These are phyloP conservation scores for Hyposmocoma kahamanoa DNA, from an alignment of 1,140 invertebrate genomes.

Conservation along the genomic window DNA sequence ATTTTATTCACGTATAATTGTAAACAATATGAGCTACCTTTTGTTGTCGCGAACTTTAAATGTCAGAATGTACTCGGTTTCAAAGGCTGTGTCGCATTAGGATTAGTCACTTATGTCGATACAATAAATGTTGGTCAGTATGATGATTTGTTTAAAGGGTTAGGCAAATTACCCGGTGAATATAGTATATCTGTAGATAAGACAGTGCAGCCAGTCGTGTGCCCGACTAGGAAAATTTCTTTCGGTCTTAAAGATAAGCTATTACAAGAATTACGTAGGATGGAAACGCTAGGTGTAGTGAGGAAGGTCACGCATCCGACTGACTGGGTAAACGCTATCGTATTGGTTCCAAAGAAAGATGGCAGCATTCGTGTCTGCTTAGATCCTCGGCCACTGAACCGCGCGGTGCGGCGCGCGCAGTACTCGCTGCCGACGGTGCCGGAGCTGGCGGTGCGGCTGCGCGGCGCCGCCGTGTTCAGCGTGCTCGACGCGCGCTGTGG, in stretches of 20 bases:
- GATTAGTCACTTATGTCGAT: background rate
- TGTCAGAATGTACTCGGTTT: no score
- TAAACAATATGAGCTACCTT: no score
- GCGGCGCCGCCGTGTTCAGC: background rate
- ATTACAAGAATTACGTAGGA: background rate
- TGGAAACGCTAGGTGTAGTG: constrained; percentile 3
- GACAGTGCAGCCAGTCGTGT: constrained; percentile 5
- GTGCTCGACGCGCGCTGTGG: constrained; percentile 1
- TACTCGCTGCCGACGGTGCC: background rate
- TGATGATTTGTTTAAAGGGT: constrained; percentile 12
- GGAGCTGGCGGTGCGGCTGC: background rate
- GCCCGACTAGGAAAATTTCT: constrained; percentile 12
- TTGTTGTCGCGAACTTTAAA: no score
- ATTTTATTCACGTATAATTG: no score
- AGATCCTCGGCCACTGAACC: constrained; percentile 8
- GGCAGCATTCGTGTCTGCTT: constrained; percentile 3
- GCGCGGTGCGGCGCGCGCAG: constrained; percentile 5
- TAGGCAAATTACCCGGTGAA: constrained; percentile 12
- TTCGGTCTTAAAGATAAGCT: constrained; percentile 9
- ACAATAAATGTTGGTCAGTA: constrained; percentile 8
- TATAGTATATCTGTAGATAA: constrained; percentile 10
- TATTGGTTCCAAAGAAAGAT: background rate
- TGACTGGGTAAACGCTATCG: constrained; percentile 4
- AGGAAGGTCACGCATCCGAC: constrained; percentile 1
- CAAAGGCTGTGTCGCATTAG: no score